These are phyloP conservation scores for Struthidea cinerea DNA, from an alignment of 2,113 vertebrate genomes.

Conservation along the genomic window DNA sequence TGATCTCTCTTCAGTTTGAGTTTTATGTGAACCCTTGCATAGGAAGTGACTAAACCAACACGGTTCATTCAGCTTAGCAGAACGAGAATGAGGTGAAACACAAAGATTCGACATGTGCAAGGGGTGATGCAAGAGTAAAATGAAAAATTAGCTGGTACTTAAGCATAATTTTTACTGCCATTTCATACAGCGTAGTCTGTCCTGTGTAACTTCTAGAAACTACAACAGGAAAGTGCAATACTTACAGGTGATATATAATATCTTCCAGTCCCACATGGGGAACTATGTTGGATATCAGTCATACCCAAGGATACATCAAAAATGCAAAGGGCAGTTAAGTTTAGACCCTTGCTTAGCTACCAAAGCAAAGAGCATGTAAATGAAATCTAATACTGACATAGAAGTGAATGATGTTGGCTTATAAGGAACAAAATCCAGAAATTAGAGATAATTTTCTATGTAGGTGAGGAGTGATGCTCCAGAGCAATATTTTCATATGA, in stretches of 20 bases:
- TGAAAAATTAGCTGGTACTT: neutral
- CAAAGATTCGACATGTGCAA: neutral
- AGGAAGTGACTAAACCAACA: neutral
- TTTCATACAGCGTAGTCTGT: neutral
- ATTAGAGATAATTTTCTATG: neutral
- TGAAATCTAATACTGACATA: neutral
- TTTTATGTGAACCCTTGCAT: neutral
- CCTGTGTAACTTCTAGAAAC: neutral
- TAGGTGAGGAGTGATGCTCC: neutral
- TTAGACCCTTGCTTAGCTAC: neutral
- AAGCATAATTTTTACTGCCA: neutral
- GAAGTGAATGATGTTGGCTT: neutral
- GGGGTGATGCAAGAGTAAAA: neutral
- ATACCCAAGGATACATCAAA: neutral
- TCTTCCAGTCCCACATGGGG: neutral
- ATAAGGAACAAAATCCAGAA: neutral
- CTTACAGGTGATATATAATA: neutral
- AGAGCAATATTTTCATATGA: neutral
- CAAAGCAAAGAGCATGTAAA: neutral
- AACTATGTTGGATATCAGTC: neutral
- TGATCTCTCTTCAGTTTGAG: neutral
- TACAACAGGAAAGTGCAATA: neutral
- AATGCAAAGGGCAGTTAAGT: neutral
- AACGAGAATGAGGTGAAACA: neutral
- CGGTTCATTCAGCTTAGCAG: neutral